These are phyloP conservation scores for Diorhabda elongata DNA, from an alignment of 1,140 invertebrate genomes.

Conservation along the genomic window DNA sequence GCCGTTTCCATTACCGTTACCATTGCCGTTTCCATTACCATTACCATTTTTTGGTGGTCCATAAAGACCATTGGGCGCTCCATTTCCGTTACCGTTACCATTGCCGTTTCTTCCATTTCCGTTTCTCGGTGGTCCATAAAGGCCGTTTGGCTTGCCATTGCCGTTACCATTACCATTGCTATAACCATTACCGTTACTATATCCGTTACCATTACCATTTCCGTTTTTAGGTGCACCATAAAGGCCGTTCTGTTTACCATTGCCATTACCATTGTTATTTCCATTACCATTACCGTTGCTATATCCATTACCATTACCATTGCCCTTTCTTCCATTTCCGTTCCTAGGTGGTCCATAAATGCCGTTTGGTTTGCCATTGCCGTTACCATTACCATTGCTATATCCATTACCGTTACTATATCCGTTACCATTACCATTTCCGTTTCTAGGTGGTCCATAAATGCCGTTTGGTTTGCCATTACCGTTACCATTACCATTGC, in stretches of 20 bases:
- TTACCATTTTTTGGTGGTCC: slow-evolving; percentile 20
- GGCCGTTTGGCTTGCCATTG: slow-evolving; percentile 25
- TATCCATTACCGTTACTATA: slow-evolving; percentile 13
- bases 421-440: slow-evolving; percentile 23
- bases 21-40: slow-evolving; percentile 30
- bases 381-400: slow-evolving; percentile 14
- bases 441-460: slow-evolving; percentile 12
- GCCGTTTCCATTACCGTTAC: slow-evolving; percentile 17
- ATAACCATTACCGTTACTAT: slow-evolving; percentile 20
- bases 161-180: slow-evolving; percentile 26
- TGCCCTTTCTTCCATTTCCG: slow-evolving; percentile 25
- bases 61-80: slow-evolving; percentile 17
- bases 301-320: slow-evolving; percentile 21
- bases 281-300: slow-evolving; percentile 28
- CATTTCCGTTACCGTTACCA: slow-evolving; percentile 28
- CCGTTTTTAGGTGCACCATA: slow-evolving; percentile 24
- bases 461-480: slow-evolving; percentile 7
- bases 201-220: slow-evolving; percentile 23
- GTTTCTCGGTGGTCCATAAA: slow-evolving; percentile 31
- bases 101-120: slow-evolving; percentile 33
- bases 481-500: slow-evolving; percentile 19
- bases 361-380: slow-evolving; percentile 30
- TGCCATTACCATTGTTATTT: slow-evolving; percentile 25
- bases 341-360: not conserved
- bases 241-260: slow-evolving; percentile 9